Percentiles rank a stretch among this genome's conserved stretches.
Evolutionary conservation across 1,140 invertebrate species (phyloP).

Genomic region (Drosophila teissieri): DNA sequence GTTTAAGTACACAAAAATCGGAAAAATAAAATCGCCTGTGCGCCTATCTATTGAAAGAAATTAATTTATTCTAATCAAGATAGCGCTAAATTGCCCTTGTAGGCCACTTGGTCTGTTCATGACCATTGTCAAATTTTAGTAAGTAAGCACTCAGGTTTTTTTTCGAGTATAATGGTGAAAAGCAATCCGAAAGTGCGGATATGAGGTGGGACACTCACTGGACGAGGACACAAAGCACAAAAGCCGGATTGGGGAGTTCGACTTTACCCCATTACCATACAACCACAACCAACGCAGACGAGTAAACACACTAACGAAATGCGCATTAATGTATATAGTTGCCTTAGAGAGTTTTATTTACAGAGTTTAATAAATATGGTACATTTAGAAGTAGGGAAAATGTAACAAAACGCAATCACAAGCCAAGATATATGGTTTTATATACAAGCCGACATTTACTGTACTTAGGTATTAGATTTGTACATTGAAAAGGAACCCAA

Average conservation of each 20-base stretch:
- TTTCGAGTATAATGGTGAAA: slow-evolving; percentile 21
- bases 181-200: slow-evolving; percentile 13
- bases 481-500: slow-evolving; percentile 42
- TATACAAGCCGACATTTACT: slow-evolving; percentile 55
- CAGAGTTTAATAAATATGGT: slow-evolving; percentile 59
- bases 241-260: slow-evolving; percentile 23
- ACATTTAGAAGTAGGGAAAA: slow-evolving; percentile 27
- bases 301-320: slow-evolving; percentile 53
- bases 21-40: background rate
- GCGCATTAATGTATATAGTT: slow-evolving; percentile 40
- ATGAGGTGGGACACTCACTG: slow-evolving; percentile 39
- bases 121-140: slow-evolving; percentile 7
- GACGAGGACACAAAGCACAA: slow-evolving; percentile 34
- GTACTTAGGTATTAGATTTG: slow-evolving; percentile 38
- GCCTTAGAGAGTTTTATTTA: slow-evolving; percentile 65
- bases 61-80: slow-evolving; percentile 1
- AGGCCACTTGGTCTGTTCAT: slow-evolving; percentile 6
- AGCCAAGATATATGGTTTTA: slow-evolving; percentile 36
- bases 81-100: slow-evolving; percentile 7
- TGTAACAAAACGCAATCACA: slow-evolving; percentile 64
- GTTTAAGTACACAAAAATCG: background rate
- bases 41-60: slow-evolving; percentile 5
- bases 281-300: slow-evolving; percentile 57
- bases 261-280: slow-evolving; percentile 19
- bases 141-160: background rate